Percentiles rank a stretch among this genome's conserved stretches.
These are phyloP conservation scores for Lordiphosa mommai DNA, from an alignment of 1,140 invertebrate genomes.

Conservation along the genomic window DNA sequence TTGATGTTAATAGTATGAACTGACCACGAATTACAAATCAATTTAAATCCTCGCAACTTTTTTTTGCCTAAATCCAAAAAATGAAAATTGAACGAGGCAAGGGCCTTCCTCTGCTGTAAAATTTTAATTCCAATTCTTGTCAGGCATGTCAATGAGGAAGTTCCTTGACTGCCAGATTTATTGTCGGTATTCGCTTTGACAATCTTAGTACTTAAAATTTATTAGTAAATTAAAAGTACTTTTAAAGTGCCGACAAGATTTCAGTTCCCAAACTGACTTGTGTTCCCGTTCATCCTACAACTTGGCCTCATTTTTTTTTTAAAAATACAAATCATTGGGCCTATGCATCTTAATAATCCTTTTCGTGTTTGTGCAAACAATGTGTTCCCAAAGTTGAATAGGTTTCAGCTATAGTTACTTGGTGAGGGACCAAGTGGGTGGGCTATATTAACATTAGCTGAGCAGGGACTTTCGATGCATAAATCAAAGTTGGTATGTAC, in stretches of 20 bases:
- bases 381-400: constrained; percentile 71
- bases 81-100: constrained; percentile 18
- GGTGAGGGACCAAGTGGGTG: constrained; percentile 1
- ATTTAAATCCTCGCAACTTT: constrained; percentile 55
- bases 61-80: not conserved
- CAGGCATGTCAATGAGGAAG: constrained; percentile 62
- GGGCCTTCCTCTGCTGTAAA: constrained; percentile 43
- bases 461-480: constrained; percentile 36
- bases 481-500: constrained; percentile 43
- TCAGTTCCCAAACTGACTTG: constrained; percentile 1
- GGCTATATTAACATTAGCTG: not conserved
- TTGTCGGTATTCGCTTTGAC: not conserved
- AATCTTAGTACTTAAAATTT: constrained; percentile 38
- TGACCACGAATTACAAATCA: constrained; percentile 72
- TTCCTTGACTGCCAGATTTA: constrained; percentile 39
- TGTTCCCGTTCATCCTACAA: constrained; percentile 2
- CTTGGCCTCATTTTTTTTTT: constrained; percentile 45
- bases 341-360: constrained; percentile 73
- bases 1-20: constrained; percentile 52
- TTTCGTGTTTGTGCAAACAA: constrained; percentile 70
- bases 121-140: constrained; percentile 74
- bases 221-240: constrained; percentile 51
- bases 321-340: constrained; percentile 69
- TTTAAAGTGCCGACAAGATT: constrained; percentile 42
- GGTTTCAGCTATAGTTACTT: constrained; percentile 58